Percentiles rank a stretch among this genome's conserved stretches.
Conservation (phyloP, 2,888 invertebrate genomes). For the Formica aserva region DNA sequence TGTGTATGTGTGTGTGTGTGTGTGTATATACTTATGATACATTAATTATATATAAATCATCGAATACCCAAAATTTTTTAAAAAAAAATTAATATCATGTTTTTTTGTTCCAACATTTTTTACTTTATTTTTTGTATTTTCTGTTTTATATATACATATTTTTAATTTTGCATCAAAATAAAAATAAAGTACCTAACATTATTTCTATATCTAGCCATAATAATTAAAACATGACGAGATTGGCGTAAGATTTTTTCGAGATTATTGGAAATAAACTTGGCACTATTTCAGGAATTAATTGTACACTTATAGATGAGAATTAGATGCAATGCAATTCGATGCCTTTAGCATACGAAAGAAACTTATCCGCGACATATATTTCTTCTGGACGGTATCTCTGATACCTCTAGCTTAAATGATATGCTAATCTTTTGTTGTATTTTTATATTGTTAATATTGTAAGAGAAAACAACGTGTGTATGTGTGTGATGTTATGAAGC, state of each 20-base stretch:
- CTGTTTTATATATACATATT: neutral
- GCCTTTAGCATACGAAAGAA: neutral
- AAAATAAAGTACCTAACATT: neutral
- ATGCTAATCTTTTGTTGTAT: slow-evolving; percentile 59
- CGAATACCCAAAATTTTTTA: neutral
- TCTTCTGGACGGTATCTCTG: neutral
- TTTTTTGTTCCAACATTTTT: neutral
- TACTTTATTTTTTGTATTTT: neutral
- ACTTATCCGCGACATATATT: neutral
- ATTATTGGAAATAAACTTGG: neutral
- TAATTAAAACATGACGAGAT: neutral
- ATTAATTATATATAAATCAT: neutral
- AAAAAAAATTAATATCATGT: neutral
- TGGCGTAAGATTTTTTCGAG: neutral
- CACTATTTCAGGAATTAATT: neutral
- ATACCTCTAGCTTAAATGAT: slow-evolving; percentile 31
- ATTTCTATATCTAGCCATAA: neutral
- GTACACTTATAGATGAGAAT: neutral
- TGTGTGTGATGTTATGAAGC: slow-evolving; percentile 18
- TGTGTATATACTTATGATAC: neutral
- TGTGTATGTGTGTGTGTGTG: no score
- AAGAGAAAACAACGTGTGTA: slow-evolving; percentile 18
- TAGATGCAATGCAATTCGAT: neutral
- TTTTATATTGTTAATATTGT: slow-evolving; percentile 17
- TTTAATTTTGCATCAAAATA: neutral